Base-by-base conservation (phyloP, 2,888 invertebrate species). In the Trichogramma evanescens region DNA sequence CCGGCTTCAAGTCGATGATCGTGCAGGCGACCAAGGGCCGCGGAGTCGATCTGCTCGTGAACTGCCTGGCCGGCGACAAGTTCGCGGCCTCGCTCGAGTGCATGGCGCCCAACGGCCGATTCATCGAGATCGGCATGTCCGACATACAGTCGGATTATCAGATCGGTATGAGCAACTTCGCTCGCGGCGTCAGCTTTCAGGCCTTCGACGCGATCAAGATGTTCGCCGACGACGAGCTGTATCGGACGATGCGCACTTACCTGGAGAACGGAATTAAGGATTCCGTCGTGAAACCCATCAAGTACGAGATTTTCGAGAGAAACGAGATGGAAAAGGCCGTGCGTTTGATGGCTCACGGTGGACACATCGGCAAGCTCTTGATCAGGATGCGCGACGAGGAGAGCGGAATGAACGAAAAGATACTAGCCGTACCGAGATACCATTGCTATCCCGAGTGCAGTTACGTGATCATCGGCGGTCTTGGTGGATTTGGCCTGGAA, bases 401-500 rank as follows among this genome's bases (percentile, higher is more conserved):
- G 0, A 66, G 67, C 7, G 55, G 67, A 2, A 4, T 66, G 1
- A 57, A 66, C 9, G 49, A 58, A 0, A 65, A 69, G 2, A 73
- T 82, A 6, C 66, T 70, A 9, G 83, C 82, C 4, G 65, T 82
- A 2, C 79, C 82, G 13, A 77, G 81, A 46, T 81, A 80, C 59
- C 69, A 79, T 49, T 84, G 84, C 65, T 69, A 77, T 13, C 74
- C 78, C 38, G 73, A 81, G 67, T 69, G 80, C 72, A 61, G 81
- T 6, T 84, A 89, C 78, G 71, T 89, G 0, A 82, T 89, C 5
- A 81, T 87, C 2, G 90, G 90, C 6, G 94, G 95, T 48, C 81
- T 96, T 0, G 95, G 95, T 50, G 95, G 95, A 0, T 93, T 96
- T 72, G 95, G 95, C 5, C 80, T 96, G 54, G 95, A 96, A 75